A percentile compares a stretch with the other conserved stretches of the same genome.
Evolutionary conservation across 2,888 invertebrate species (phyloP).

Genomic region (Clistopyga incitator): DNA sequence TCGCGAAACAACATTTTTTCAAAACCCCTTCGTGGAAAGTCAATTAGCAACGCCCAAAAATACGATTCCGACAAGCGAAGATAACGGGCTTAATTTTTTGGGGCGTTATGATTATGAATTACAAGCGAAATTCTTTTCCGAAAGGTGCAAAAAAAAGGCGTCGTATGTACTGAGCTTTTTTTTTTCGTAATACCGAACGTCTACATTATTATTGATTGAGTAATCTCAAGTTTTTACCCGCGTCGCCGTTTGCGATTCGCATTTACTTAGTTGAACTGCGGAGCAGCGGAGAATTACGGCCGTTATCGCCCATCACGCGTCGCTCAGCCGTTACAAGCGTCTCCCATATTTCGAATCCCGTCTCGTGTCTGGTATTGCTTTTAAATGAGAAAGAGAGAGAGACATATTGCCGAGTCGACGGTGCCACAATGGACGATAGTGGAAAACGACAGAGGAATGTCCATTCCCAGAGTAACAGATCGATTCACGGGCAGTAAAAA

Average conservation of each 20-base stretch:
- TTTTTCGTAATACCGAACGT: too few species aligned
- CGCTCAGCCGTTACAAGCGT: not conserved
- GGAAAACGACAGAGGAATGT: constrained; percentile 42
- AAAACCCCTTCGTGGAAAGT: not conserved
- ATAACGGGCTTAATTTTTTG: not conserved
- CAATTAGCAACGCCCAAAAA: not conserved
- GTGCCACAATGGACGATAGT: constrained; percentile 15
- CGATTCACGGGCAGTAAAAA: constrained; percentile 41
- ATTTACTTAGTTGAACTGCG: not conserved
- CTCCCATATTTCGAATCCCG: constrained; percentile 3
- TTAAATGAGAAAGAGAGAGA: not conserved
- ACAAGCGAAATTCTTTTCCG: not conserved
- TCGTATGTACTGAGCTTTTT: too few species aligned
- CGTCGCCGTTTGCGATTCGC: not conserved
- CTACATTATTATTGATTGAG: too few species aligned
- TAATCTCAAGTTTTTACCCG: too few species aligned
- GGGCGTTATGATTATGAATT: not conserved
- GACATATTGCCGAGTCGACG: constrained; percentile 25
- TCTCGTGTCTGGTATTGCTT: not conserved
- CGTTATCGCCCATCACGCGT: not conserved
- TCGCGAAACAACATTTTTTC: not conserved
- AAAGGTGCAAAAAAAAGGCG: too few species aligned
- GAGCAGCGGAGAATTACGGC: not conserved
- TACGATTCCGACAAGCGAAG: not conserved
- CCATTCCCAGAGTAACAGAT: constrained; percentile 49